phyloP scores from a whole-genome alignment of 2,113 vertebrate species.

The Sardina pilchardus region DNA sequence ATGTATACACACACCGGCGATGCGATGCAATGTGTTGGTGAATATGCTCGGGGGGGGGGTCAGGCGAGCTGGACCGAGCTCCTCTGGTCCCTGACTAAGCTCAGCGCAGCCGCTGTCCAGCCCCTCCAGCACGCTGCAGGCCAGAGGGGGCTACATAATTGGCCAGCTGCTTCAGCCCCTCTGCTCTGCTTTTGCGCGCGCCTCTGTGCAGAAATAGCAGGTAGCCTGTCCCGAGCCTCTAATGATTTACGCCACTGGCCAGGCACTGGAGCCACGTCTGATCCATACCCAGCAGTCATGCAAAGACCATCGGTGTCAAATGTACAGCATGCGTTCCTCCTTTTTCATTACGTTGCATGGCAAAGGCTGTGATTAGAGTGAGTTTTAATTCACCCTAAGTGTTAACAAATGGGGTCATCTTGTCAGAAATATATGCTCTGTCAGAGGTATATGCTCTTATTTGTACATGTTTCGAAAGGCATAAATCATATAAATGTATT shows the following conservation, averaged over 20 bases:
- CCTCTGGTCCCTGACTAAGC: background rate
- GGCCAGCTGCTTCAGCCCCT: background rate
- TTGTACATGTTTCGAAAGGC: background rate
- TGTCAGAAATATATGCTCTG: background rate
- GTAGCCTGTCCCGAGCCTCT: background rate
- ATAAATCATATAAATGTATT: too few species aligned
- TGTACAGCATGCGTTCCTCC: background rate
- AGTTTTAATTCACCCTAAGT: background rate
- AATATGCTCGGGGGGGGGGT: conserved; percentile 29
- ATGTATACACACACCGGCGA: conserved; percentile 18
- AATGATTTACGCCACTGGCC: background rate
- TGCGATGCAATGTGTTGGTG: background rate
- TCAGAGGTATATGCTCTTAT: background rate
- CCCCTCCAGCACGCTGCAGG: conserved; percentile 19
- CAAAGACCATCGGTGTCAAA: background rate
- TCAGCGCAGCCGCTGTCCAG: background rate
- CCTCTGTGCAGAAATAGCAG: conserved; percentile 4
- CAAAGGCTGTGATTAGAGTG: background rate
- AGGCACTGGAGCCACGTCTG: background rate
- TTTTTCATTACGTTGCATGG: background rate
- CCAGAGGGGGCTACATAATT: conserved; percentile 28
- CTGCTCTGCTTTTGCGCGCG: background rate
- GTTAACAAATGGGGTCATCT: background rate
- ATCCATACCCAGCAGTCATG: background rate
- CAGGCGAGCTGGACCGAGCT: background rate